phyloP scores from a whole-genome alignment of 2,888 invertebrate genomes.

The Imbricaverruca yamaguchii region DNA sequence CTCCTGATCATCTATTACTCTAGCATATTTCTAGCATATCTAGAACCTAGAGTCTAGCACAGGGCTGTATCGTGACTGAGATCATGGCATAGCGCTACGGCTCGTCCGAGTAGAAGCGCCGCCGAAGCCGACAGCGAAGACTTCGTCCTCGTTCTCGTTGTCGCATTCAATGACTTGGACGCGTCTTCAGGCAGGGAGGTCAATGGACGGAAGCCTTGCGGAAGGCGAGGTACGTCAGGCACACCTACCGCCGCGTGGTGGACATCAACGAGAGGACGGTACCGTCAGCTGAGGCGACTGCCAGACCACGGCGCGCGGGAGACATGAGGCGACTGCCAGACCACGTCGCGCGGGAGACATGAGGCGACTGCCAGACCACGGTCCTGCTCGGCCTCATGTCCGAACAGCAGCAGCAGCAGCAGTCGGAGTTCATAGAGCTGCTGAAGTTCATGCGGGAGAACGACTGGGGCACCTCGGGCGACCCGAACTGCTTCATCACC shows the following conservation, averaged over 20 bases:
- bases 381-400: slow-evolving; percentile 41
- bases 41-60: too few species aligned
- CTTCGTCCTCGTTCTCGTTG: too few species aligned
- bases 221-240: slow-evolving; percentile 57
- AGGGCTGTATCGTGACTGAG: too few species aligned
- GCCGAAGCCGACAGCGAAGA: too few species aligned
- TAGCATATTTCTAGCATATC: too few species aligned
- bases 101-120: too few species aligned
- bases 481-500: slow-evolving; percentile 70
- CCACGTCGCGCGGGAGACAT: slow-evolving; percentile 65
- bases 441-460: slow-evolving; percentile 72
- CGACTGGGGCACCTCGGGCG: slow-evolving; percentile 66
- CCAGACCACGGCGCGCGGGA: slow-evolving; percentile 59
- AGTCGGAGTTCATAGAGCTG: slow-evolving; percentile 60
- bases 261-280: slow-evolving; percentile 81
- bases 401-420: too few species aligned
- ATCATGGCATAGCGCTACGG: too few species aligned
- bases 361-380: slow-evolving; percentile 67
- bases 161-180: not conserved
- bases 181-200: not conserved
- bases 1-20: too few species aligned
- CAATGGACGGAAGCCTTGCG: not conserved
- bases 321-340: slow-evolving; percentile 70
- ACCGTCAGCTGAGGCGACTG: slow-evolving; percentile 76
- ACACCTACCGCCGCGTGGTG: slow-evolving; percentile 69